A percentile compares a stretch with the other conserved stretches of the same genome.
Conservation (phyloP, 2,888 invertebrate genomes). For the Gnatocerus cornutus region DNA sequence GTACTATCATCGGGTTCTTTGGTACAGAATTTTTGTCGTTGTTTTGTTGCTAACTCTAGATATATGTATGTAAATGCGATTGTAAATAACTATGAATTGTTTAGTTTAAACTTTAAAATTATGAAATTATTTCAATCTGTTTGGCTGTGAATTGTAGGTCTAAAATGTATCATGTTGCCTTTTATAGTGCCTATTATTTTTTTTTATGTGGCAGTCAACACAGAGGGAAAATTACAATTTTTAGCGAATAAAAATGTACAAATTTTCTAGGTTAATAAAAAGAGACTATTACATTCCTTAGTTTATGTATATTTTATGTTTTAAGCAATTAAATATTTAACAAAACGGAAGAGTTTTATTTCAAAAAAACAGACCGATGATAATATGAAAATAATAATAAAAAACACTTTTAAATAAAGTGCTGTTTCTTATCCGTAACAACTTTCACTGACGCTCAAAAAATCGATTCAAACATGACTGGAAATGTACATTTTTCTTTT, state of each 20-base stretch:
- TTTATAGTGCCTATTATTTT: conserved; percentile 53
- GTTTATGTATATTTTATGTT: conserved; percentile 51
- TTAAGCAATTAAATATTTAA: conserved; percentile 50
- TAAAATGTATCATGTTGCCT: conserved; percentile 55
- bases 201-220: conserved; percentile 50
- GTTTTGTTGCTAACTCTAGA: conserved; percentile 46
- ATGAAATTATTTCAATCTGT: conserved; percentile 60
- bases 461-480: too few species aligned
- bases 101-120: conserved; percentile 50
- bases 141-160: conserved; percentile 65
- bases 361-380: too few species aligned
- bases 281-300: conserved; percentile 52
- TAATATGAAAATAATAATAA: too few species aligned
- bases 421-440: too few species aligned
- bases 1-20: conserved; percentile 5
- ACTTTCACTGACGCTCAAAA: too few species aligned
- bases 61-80: conserved; percentile 29
- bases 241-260: conserved; percentile 48
- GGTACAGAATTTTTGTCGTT: conserved; percentile 39
- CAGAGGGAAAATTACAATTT: conserved; percentile 47
- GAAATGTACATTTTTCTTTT: too few species aligned
- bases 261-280: conserved; percentile 53
- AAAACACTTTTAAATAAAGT: too few species aligned
- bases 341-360: conserved; percentile 5
- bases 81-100: conserved; percentile 49